These are phyloP conservation scores for Phortica magna DNA, from an alignment of 2,888 invertebrate genomes.

Conservation along the genomic window DNA sequence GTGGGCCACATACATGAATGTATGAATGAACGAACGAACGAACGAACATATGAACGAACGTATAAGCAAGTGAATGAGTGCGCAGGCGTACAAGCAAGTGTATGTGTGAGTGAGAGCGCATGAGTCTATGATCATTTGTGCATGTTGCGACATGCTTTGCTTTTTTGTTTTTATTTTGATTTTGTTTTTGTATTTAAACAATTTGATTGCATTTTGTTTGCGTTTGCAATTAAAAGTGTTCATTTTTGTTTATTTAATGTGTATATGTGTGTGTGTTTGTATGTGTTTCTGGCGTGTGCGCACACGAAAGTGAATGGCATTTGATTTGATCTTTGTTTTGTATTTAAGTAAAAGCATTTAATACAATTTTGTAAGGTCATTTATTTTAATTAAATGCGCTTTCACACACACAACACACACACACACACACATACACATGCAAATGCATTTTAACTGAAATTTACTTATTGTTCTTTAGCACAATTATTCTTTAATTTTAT, in stretches of 20 bases:
- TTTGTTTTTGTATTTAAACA: not conserved
- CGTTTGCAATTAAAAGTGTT: constrained; percentile 21
- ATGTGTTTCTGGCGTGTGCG: too few relatives aligned
- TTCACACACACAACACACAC: not conserved
- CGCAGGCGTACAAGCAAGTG: not conserved
- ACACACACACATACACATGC: too few relatives aligned
- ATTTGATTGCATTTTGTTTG: constrained; percentile 20
- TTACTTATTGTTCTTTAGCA: too few relatives aligned
- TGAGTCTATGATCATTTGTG: not conserved
- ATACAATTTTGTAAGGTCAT: constrained; percentile 26
- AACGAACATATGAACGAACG: constrained; percentile 8
- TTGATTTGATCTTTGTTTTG: not conserved
- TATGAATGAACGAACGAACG: not conserved
- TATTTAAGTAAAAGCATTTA: constrained; percentile 22
- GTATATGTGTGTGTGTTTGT: not conserved
- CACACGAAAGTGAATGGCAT: not conserved
- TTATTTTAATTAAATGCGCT: constrained; percentile 30
- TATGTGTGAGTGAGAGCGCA: not conserved
- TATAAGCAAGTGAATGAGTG: constrained; percentile 2
- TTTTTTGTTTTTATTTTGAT: not conserved
- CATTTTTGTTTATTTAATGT: not conserved
- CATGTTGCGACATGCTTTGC: not conserved
- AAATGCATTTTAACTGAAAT: too few relatives aligned
- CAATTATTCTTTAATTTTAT: too few relatives aligned
- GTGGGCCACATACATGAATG: too few relatives aligned